Evolutionary conservation across 2,888 invertebrate genomes (phyloP).

Genomic region (Pachycephus smyrnensis): DNA sequence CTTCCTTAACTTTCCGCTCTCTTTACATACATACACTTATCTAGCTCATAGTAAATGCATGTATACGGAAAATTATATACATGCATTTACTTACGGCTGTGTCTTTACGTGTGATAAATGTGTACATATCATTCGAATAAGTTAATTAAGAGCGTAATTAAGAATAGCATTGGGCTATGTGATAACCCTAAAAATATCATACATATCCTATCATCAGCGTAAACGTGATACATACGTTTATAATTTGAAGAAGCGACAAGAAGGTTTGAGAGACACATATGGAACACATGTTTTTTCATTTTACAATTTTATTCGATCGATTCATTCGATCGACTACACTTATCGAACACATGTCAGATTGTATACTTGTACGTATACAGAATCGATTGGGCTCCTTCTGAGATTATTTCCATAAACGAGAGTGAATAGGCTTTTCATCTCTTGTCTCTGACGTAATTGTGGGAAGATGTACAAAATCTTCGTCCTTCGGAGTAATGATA

Average conservation of each 20-base stretch:
- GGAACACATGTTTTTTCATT: not conserved
- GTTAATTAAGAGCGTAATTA: not conserved
- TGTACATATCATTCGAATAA: slow-evolving; percentile 42
- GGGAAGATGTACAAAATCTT: not conserved
- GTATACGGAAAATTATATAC: not conserved
- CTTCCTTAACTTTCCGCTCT: not conserved
- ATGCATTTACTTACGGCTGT: slow-evolving; percentile 7
- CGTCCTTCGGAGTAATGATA: not conserved
- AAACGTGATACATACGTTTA: not conserved
- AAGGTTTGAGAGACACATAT: not conserved
- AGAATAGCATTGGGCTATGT: not conserved
- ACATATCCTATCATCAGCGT: not conserved
- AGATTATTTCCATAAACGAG: not conserved
- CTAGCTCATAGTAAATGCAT: not conserved
- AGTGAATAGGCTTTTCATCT: not conserved
- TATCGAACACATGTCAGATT: not conserved
- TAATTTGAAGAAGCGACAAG: not conserved
- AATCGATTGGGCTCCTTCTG: not conserved
- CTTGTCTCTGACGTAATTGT: not conserved
- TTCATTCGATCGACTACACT: too few relatives aligned
- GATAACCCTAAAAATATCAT: not conserved
- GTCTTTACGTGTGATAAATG: slow-evolving; percentile 45
- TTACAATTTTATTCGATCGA: not conserved
- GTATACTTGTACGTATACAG: not conserved
- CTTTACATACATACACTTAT: not conserved